These are phyloP conservation scores for Orchesella cincta DNA, from an alignment of 1,140 invertebrate genomes.

Conservation along the genomic window DNA sequence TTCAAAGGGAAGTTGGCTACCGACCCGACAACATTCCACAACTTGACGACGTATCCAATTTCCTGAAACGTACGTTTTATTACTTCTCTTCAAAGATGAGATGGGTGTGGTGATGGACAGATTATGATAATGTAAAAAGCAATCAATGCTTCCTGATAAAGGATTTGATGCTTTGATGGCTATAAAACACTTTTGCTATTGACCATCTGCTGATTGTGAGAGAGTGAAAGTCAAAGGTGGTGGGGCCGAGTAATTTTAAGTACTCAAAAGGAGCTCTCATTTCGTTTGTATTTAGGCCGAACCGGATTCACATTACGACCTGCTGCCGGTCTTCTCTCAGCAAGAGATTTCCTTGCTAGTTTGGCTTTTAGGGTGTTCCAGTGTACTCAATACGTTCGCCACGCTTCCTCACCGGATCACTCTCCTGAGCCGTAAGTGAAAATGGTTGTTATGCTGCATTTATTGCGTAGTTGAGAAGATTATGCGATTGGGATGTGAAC, in stretches of 20 bases:
- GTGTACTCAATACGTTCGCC: slow-evolving; percentile 96
- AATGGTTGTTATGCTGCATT: too few species aligned
- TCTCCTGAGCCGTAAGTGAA: slow-evolving; percentile 94
- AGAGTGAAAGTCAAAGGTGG: background rate
- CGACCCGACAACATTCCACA: slow-evolving; percentile 86
- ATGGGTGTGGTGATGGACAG: background rate
- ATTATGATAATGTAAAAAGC: background rate
- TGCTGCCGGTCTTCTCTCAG: slow-evolving; percentile 87
- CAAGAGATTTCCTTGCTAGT: slow-evolving; percentile 92
- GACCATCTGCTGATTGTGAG: too few species aligned
- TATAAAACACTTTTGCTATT: background rate
- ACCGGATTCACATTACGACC: slow-evolving; percentile 91
- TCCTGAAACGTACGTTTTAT: slow-evolving; percentile 69
- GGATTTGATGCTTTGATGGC: background rate
- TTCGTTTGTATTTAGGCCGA: slow-evolving; percentile 59
- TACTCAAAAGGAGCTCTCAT: background rate
- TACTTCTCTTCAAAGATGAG: background rate
- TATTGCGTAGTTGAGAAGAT: too few species aligned
- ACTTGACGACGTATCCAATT: slow-evolving; percentile 90
- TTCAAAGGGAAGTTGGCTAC: slow-evolving; percentile 88
- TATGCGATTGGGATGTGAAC: too few species aligned
- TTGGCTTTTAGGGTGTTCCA: slow-evolving; percentile 97
- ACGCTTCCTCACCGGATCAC: slow-evolving; percentile 91
- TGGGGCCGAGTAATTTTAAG: background rate
- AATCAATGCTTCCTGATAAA: background rate